phyloP scores from a whole-genome alignment of 2,113 vertebrate species.

The Cyanocitta stelleri region DNA sequence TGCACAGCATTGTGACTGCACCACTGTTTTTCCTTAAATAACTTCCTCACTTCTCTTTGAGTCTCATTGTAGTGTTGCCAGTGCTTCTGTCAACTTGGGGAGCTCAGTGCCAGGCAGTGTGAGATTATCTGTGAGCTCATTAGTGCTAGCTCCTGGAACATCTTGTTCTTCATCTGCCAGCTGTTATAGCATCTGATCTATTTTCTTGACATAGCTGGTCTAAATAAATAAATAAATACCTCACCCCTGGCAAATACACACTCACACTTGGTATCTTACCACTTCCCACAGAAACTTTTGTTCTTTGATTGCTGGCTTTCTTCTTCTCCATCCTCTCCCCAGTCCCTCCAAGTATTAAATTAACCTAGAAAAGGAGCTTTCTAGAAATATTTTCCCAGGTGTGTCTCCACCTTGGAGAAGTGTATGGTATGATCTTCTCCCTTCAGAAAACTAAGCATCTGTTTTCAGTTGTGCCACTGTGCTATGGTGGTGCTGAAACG shows the following conservation, averaged over 20 bases:
- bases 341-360: neutral
- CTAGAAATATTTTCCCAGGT: neutral
- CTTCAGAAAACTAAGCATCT: neutral
- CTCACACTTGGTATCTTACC: neutral
- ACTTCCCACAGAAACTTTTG: neutral
- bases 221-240: constrained; percentile 27
- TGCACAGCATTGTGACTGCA: neutral
- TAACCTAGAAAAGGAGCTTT: neutral
- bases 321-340: neutral
- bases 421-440: neutral
- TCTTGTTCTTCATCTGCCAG: constrained; percentile 3
- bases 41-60: neutral
- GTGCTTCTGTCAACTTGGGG: neutral
- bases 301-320: neutral
- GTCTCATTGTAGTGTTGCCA: neutral
- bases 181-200: neutral
- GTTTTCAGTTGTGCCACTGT: neutral
- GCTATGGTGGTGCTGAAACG: neutral
- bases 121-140: constrained; percentile 12
- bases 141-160: neutral
- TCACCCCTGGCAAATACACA: fast-evolving
- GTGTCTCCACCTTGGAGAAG: neutral
- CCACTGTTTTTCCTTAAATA: neutral
- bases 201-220: neutral
- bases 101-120: neutral